A percentile compares a stretch with the other conserved stretches of the same genome.
Evolutionary conservation across 2,888 invertebrate genomes (phyloP).

Genomic region (Argyresthia goedartella): DNA sequence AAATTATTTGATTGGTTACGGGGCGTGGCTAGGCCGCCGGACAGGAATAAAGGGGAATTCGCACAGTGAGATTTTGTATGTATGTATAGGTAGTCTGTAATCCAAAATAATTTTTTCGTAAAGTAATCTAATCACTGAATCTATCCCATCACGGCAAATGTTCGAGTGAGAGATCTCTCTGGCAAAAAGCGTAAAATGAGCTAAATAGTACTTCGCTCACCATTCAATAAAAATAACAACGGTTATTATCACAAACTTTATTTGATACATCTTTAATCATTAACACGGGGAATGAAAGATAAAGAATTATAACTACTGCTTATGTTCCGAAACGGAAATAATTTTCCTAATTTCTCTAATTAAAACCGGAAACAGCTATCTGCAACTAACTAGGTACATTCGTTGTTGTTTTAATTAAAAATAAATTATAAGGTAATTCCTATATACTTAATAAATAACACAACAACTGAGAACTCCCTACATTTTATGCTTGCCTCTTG

Average conservation of each 20-base stretch:
- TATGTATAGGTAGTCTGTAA: too few relatives aligned
- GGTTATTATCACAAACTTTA: slow-evolving; percentile 6
- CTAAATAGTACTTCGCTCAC: neutral
- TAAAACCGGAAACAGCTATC: neutral
- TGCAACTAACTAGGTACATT: neutral
- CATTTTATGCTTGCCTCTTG: slow-evolving; percentile 36
- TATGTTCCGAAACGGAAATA: neutral
- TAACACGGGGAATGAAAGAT: neutral
- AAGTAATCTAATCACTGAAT: too few relatives aligned
- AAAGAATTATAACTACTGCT: neutral
- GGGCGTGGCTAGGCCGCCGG: too few relatives aligned
- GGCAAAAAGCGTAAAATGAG: too few relatives aligned
- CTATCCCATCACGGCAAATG: too few relatives aligned
- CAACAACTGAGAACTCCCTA: slow-evolving; percentile 18
- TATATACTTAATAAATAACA: slow-evolving; percentile 16
- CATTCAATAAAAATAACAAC: neutral
- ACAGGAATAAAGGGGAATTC: too few relatives aligned
- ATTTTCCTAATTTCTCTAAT: neutral
- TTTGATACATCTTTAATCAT: neutral
- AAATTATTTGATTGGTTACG: too few relatives aligned
- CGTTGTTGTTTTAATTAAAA: neutral
- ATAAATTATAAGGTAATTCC: slow-evolving; percentile 3
- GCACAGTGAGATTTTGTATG: too few relatives aligned
- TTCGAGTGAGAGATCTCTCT: too few relatives aligned
- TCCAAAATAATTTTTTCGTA: too few relatives aligned